Evolutionary conservation across 2,113 vertebrate species (phyloP).

Genomic region (Catharus fuscescens): DNA sequence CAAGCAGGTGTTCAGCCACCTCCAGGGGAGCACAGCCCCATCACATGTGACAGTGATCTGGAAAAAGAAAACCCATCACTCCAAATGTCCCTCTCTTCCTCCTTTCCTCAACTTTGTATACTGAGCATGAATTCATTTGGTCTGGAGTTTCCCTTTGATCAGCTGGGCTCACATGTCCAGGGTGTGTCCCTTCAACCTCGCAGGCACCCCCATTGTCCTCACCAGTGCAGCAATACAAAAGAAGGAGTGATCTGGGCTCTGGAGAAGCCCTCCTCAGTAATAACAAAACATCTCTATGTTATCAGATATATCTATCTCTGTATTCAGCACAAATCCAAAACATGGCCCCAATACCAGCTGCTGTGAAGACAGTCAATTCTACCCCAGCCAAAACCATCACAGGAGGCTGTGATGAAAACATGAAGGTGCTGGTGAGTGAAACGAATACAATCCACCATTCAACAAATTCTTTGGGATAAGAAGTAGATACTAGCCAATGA

Average conservation of each 20-base stretch:
- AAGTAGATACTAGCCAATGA: not conserved
- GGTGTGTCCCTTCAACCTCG: not conserved
- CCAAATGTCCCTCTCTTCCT: not conserved
- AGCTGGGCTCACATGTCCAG: not conserved
- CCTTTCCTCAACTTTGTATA: not conserved
- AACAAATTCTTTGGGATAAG: not conserved
- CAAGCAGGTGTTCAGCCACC: not conserved
- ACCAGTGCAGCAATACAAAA: rapidly evolving
- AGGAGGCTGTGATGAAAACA: not conserved
- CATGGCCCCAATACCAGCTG: not conserved
- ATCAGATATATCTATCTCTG: not conserved
- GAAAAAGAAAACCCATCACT: not conserved
- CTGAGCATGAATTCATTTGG: too few relatives aligned
- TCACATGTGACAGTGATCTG: rapidly evolving
- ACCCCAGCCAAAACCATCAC: not conserved
- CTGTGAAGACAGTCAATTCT: not conserved
- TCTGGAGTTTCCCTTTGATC: not conserved
- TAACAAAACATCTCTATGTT: not conserved
- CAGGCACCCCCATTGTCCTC: not conserved
- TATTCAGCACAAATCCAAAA: not conserved
- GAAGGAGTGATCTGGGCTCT: not conserved
- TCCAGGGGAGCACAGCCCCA: rapidly evolving
- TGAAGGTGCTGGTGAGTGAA: not conserved
- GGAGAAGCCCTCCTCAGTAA: not conserved
- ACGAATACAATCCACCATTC: not conserved